Evolutionary conservation across 1,140 invertebrate genomes (phyloP), one percentile per base, ranked within the genome.

Genomic region (Bathynomus jamesi): DNA sequence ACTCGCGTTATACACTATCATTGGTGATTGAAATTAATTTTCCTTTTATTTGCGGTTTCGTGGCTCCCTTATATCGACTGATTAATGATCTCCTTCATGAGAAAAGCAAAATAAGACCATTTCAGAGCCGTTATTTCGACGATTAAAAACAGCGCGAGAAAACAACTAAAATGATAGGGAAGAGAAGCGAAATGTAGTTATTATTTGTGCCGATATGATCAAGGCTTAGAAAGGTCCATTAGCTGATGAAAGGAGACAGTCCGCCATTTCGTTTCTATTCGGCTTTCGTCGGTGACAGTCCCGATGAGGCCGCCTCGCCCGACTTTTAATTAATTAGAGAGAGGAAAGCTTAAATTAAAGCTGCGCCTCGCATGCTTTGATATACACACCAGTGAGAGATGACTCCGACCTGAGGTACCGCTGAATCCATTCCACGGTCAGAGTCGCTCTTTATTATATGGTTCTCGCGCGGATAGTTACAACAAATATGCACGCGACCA

Each of bases 171-270:
- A 40, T 40, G 7, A 40, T 7, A 40, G 32, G 7, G 32, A 40
- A 40, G 32, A 8, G 32, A 17, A 40, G 46, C 28, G 67, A 61
- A 17, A 53, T 25, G 60, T 25, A 60, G 53, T 60, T 46, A 28
- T 31, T 60, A 53, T 28, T 46, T 53, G 53, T 21, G 53, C n/a
- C 40, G 61, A 70, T 32, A 30, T 70, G 32, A 63, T 70, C 61
- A 63, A 70, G 28, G 62, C 46, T 25, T 32, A 31, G n/a, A 21
- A 8, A 13, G 60, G 63, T 30, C 13, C 24, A 30, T 31, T 25
- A 5, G 13, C 46, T 24, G 32, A 63, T 40, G 61, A 40, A 31
- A 63, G 24, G 61, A 71, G 69, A 17, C 2, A n/a, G 21, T 30
- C 17, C n/a, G 24, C 32, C 32, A 40, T 40, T 40, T 40, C 32